A percentile compares a stretch with the other conserved stretches of the same genome.
These are phyloP conservation scores for Blomia tropicalis DNA, from an alignment of 2,888 invertebrate species.

Conservation along the genomic window DNA sequence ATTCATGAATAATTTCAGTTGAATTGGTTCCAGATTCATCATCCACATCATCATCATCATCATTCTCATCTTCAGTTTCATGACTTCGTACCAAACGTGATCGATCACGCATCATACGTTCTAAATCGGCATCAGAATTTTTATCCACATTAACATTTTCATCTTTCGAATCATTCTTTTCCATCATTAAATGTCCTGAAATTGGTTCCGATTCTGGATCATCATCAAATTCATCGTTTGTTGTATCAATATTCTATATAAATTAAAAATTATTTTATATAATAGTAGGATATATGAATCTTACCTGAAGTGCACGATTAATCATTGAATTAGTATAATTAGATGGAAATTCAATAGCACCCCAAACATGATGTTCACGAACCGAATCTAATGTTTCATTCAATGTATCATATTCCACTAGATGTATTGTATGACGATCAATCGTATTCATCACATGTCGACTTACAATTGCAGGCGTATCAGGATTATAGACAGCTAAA, in stretches of 20 bases:
- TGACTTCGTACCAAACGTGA: neutral
- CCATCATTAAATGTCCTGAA: neutral
- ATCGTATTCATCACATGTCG: neutral
- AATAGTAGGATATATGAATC: neutral
- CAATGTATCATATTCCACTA: neutral
- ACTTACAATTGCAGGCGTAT: constrained; percentile 11
- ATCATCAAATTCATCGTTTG: neutral
- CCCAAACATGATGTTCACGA: neutral
- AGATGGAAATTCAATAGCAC: constrained; percentile 6
- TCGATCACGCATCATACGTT: neutral
- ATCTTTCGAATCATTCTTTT: neutral
- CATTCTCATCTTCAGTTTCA: neutral
- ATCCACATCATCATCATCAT: neutral
- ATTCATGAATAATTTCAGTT: neutral
- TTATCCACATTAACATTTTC: neutral
- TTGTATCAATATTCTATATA: neutral
- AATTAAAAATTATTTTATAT: neutral
- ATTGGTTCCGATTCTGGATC: neutral
- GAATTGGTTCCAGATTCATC: neutral
- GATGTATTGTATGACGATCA: neutral
- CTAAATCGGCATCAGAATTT: neutral
- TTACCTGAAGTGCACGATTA: constrained; percentile 4
- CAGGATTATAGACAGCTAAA: constrained; percentile 9
- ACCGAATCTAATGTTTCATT: neutral
- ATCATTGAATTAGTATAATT: constrained; percentile 14